phyloP scores from a whole-genome alignment of 2,888 invertebrate species.

The Agrenia bidenticulata region DNA sequence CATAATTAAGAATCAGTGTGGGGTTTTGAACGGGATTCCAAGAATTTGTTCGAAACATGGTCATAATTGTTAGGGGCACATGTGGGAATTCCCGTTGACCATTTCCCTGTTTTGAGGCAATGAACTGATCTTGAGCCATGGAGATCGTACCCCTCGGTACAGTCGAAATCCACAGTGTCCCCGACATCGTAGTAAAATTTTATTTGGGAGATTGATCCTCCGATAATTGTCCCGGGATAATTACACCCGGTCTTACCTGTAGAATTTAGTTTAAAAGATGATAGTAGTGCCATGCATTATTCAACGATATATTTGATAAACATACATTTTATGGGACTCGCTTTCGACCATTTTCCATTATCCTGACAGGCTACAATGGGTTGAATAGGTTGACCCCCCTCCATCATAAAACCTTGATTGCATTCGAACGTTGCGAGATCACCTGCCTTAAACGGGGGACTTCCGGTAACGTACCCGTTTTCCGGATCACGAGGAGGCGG shows the following conservation, averaged over 20 bases:
- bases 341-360: constrained; percentile 77
- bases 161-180: constrained; percentile 80
- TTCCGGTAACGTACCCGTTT: constrained; percentile 71
- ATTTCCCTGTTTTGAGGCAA: constrained; percentile 79
- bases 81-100: constrained; percentile 81
- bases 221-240: constrained; percentile 76
- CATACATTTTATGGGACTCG: constrained; percentile 57
- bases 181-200: constrained; percentile 86
- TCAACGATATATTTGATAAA: too few relatives aligned
- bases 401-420: constrained; percentile 83
- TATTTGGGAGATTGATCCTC: constrained; percentile 77
- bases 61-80: constrained; percentile 58
- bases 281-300: too few relatives aligned
- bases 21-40: constrained; percentile 65
- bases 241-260: too few relatives aligned
- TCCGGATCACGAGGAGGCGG: constrained; percentile 71
- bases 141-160: constrained; percentile 73
- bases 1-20: too few relatives aligned
- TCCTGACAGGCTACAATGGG: constrained; percentile 88
- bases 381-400: too few relatives aligned
- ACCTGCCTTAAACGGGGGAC: constrained; percentile 76
- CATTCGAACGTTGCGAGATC: constrained; percentile 86
- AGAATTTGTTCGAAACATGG: too few relatives aligned
- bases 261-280: too few relatives aligned
- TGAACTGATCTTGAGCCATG: constrained; percentile 76